These are phyloP conservation scores for human DNA, from an alignment of 2,113 vertebrate species.

Conservation along the genomic window GRCh38 chr2:234727501-234728000, in stretches of 20 bases:
- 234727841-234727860: neutral
- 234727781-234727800: neutral
- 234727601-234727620: neutral
- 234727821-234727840: neutral
- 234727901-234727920: neutral
- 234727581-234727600: neutral
- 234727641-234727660: neutral
- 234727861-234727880: neutral
- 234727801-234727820: neutral
- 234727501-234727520: neutral
- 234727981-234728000: neutral
- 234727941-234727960: neutral
- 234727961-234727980: neutral
- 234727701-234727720: neutral
- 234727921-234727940: neutral
- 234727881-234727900: neutral
- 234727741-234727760: neutral
- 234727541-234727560: neutral
- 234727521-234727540: neutral
- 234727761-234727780: neutral
- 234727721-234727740: neutral
- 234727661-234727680: neutral
- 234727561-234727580: neutral
- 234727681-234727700: neutral
- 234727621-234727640: neutral